Percentiles rank a stretch among this genome's conserved stretches.
phyloP scores from a whole-genome alignment of 2,797 vertebrate genomes.

The Aplochiton taeniatus region DNA sequence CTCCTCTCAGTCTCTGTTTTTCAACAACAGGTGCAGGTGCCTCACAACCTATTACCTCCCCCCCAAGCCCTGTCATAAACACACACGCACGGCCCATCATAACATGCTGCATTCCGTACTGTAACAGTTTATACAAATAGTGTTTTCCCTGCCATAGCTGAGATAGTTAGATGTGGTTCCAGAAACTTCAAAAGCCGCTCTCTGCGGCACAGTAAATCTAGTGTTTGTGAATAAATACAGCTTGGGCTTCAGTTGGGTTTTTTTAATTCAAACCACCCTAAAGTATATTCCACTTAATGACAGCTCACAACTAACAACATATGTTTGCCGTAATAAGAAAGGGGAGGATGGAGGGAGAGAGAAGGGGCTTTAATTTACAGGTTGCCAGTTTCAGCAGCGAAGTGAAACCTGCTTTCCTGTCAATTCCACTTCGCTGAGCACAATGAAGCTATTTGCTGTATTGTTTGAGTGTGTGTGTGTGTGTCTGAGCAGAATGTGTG shows the following conservation, averaged over 20 bases:
- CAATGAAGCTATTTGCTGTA: slow-evolving; percentile 44
- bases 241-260: no score
- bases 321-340: slow-evolving; percentile 10
- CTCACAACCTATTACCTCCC: background rate
- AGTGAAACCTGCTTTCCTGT: slow-evolving; percentile 23
- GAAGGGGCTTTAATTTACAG: slow-evolving; percentile 26
- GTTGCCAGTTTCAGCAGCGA: slow-evolving; percentile 14
- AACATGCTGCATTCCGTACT: no score
- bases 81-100: background rate
- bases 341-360: no score
- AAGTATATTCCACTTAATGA: background rate
- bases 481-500: background rate
- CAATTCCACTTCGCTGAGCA: slow-evolving; percentile 39
- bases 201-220: slow-evolving; percentile 6
- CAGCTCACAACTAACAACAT: slow-evolving; percentile 5
- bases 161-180: slow-evolving; percentile 7
- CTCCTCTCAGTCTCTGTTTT: background rate
- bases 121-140: no score
- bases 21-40: slow-evolving; percentile 6
- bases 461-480: slow-evolving; percentile 30
- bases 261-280: background rate
- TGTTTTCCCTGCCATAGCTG: background rate
- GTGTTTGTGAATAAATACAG: no score
- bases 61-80: background rate
- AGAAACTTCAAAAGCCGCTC: slow-evolving; percentile 14